Evolutionary conservation across 2,888 invertebrate species (phyloP).

Genomic region (Agapostemon virescens): DNA sequence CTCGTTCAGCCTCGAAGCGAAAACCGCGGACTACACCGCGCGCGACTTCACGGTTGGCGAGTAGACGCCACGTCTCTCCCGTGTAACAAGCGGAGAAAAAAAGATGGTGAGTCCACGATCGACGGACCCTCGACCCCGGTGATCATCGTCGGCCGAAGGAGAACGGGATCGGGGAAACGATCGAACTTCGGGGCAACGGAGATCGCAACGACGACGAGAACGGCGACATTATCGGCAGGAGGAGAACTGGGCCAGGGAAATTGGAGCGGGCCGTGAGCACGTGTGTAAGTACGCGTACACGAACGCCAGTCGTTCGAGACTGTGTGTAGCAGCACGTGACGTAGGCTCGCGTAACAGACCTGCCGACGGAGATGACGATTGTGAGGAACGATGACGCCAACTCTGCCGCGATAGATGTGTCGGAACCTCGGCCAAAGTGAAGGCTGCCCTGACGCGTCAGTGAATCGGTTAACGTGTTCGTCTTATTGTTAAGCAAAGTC

Average conservation of each 20-base stretch:
- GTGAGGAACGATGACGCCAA: slow-evolving; percentile 50
- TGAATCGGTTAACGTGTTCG: slow-evolving; percentile 26
- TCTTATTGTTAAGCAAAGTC: slow-evolving; percentile 47
- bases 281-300: neutral
- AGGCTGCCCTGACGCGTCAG: slow-evolving; percentile 62
- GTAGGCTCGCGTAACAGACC: slow-evolving; percentile 3
- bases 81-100: neutral
- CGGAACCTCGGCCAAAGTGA: slow-evolving; percentile 80
- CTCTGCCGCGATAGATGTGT: slow-evolving; percentile 60
- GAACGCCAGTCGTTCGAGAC: neutral
- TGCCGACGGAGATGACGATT: slow-evolving; percentile 45
- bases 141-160: neutral
- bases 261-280: neutral
- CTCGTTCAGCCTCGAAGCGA: neutral
- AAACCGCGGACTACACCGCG: neutral
- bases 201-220: neutral
- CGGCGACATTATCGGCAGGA: neutral
- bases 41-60: neutral
- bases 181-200: slow-evolving; percentile 11
- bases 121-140: neutral
- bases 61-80: neutral
- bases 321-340: slow-evolving; percentile 1
- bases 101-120: neutral
- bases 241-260: slow-evolving; percentile 13
- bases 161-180: neutral